phyloP scores from a whole-genome alignment of 2,113 vertebrate genomes.

The Tympanuchus pallidicinctus region DNA sequence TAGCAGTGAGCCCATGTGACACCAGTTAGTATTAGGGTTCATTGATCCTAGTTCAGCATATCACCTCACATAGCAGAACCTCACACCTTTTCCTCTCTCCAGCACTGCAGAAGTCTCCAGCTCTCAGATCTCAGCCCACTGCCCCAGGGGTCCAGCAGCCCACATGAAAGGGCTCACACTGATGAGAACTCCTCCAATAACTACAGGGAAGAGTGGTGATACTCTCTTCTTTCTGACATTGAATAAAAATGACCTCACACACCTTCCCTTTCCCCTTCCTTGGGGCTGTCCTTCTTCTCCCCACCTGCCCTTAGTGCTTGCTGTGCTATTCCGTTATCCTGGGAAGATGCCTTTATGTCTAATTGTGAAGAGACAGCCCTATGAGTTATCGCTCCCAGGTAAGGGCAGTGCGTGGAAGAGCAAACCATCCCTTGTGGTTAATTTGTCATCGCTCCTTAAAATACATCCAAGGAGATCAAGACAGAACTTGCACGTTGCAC shows the following conservation, averaged over 20 bases:
- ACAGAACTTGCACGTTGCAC: not conserved
- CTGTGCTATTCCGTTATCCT: not conserved
- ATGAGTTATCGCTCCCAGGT: not conserved
- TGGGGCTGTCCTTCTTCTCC: not conserved
- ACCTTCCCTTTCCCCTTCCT: not conserved
- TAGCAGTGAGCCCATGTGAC: not conserved
- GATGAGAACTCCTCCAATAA: not conserved
- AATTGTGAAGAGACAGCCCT: not conserved
- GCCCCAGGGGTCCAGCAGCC: not conserved
- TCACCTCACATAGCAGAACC: not conserved
- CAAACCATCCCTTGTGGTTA: not conserved
- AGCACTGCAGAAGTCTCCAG: not conserved
- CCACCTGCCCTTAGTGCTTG: not conserved
- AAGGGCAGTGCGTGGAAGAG: not conserved
- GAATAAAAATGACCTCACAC: not conserved
- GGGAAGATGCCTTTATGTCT: not conserved
- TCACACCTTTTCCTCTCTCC: not conserved
- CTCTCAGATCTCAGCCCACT: not conserved
- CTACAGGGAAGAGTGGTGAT: not conserved
- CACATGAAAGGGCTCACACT: not conserved
- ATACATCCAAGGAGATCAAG: not conserved
- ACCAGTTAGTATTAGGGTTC: not conserved
- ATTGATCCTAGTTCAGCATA: not conserved
- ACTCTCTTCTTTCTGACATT: not conserved
- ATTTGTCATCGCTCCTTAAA: slow-evolving; percentile 3